Evolutionary conservation across 2,113 vertebrate species (phyloP).

Genomic region (Hypocryptadius cinnamomeus): DNA sequence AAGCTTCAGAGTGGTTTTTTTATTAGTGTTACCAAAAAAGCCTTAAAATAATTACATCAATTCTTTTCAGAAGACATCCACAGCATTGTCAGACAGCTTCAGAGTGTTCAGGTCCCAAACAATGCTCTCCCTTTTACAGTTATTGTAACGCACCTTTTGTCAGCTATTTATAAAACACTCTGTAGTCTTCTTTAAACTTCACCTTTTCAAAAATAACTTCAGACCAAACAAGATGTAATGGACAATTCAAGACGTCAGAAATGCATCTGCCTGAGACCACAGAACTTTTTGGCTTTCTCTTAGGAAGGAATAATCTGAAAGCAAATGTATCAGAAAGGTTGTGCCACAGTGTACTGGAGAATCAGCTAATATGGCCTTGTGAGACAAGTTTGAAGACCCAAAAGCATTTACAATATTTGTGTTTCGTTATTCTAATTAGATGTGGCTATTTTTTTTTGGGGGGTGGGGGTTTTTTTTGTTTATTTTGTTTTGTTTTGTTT

Average conservation of each 20-base stretch:
- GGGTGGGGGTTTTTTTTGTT: no score
- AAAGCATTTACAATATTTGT: not conserved
- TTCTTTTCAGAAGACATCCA: not conserved
- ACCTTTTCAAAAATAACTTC: constrained; percentile 26
- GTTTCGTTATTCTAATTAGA: not conserved
- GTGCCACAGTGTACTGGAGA: not conserved
- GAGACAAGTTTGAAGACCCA: not conserved
- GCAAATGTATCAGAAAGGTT: not conserved
- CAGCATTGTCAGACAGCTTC: not conserved
- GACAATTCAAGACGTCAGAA: not conserved
- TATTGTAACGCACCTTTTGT: not conserved
- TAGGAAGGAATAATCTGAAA: not conserved
- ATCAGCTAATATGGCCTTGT: not conserved
- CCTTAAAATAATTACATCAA: not conserved
- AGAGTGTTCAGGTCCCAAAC: not conserved
- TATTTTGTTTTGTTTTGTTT: not conserved
- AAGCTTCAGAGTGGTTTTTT: not conserved
- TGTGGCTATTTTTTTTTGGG: not conserved
- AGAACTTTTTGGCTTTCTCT: not conserved
- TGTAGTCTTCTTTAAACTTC: not conserved
- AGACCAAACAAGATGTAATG: constrained; percentile 17
- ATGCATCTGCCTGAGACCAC: not conserved
- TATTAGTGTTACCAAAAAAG: not conserved
- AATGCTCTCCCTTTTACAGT: not conserved
- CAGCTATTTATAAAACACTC: not conserved